These are phyloP conservation scores for Halictus ligatus DNA, from an alignment of 2,888 invertebrate species.

Conservation along the genomic window DNA sequence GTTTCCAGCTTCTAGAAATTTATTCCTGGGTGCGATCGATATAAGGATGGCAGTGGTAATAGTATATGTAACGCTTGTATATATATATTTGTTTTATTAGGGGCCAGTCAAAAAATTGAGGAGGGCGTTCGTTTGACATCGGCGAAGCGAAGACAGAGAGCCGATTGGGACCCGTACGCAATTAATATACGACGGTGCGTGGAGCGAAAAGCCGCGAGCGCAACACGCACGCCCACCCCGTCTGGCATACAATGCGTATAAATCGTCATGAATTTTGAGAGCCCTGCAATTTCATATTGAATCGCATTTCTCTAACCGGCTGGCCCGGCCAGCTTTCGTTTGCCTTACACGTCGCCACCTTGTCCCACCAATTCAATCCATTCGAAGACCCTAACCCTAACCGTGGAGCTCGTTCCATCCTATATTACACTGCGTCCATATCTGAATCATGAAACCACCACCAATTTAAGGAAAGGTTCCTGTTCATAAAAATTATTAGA, in stretches of 20 bases:
- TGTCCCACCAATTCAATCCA: slow-evolving; percentile 14
- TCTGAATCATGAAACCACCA: background rate
- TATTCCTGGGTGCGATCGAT: no score
- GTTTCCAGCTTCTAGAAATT: no score
- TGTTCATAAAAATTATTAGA: background rate
- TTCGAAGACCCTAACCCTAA: background rate
- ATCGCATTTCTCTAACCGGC: slow-evolving; percentile 71
- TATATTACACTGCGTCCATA: background rate
- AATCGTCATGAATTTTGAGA: slow-evolving; percentile 81
- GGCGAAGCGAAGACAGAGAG: background rate
- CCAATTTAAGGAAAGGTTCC: background rate
- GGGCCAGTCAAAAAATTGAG: background rate
- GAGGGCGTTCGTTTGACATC: background rate
- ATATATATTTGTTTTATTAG: background rate
- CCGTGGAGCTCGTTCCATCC: background rate
- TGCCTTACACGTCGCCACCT: slow-evolving; percentile 52
- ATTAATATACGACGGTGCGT: slow-evolving; percentile 75
- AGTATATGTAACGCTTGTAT: background rate
- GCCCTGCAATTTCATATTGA: slow-evolving; percentile 77
- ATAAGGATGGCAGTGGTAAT: background rate
- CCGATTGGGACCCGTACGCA: slow-evolving; percentile 48
- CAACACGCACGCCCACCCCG: slow-evolving; percentile 74
- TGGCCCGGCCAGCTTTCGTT: slow-evolving; percentile 55
- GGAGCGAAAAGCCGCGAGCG: slow-evolving; percentile 63
- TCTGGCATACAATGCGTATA: slow-evolving; percentile 77